These are phyloP conservation scores for Epinephelus cyanopodus DNA, from an alignment of 2,113 vertebrate genomes.

Conservation along the genomic window DNA sequence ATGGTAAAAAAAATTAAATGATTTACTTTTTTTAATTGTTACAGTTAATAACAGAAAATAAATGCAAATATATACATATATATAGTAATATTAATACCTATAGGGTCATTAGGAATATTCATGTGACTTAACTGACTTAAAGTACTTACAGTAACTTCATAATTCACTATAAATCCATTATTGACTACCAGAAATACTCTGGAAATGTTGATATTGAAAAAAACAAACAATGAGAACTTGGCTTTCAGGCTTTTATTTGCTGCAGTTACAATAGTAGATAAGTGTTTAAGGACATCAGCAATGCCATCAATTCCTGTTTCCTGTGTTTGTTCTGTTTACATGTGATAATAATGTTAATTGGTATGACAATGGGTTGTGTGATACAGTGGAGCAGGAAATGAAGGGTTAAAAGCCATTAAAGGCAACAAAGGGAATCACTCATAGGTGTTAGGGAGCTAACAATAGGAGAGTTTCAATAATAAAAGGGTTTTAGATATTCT, in stretches of 20 bases:
- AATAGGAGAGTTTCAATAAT: constrained; percentile 11
- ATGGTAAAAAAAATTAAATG: not conserved
- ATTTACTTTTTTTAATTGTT: not conserved
- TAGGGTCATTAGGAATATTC: not conserved
- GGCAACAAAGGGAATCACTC: constrained; percentile 47
- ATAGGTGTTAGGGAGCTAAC: constrained; percentile 44
- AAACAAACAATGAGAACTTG: not conserved
- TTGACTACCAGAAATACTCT: not conserved
- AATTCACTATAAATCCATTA: not conserved
- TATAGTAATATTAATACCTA: not conserved
- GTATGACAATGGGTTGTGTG: constrained; percentile 19
- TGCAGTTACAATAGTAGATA: not conserved
- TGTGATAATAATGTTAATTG: constrained; percentile 36
- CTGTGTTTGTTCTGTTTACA: not conserved
- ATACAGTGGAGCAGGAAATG: constrained; percentile 41
- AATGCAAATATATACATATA: not conserved
- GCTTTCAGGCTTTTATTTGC: not conserved
- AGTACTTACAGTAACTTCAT: not conserved
- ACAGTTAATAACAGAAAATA: not conserved
- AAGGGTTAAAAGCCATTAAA: constrained; percentile 55
- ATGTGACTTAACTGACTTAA: not conserved
- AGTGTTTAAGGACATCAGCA: too few species aligned
- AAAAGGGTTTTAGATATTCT: constrained; percentile 36
- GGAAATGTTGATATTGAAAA: not conserved
- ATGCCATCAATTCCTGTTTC: not conserved